phyloP scores from a whole-genome alignment of 2,113 vertebrate species.

The Sminthopsis crassicaudata region DNA sequence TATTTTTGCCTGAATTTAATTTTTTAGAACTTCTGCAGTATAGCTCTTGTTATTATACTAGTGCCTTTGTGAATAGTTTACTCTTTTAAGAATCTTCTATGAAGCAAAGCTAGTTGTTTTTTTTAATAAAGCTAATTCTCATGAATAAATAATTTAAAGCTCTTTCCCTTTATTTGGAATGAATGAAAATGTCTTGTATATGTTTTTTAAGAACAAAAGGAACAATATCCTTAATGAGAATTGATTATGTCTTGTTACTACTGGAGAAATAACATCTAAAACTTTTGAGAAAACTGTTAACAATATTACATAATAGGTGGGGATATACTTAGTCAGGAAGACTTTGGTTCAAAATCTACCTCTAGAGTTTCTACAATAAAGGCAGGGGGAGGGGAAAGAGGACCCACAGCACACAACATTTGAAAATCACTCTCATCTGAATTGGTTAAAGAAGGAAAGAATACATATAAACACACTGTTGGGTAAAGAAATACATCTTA shows the following conservation, averaged over 20 bases:
- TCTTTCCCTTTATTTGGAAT: slow-evolving; percentile 50
- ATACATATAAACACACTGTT: not conserved
- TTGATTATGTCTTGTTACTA: not conserved
- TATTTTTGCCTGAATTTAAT: not conserved
- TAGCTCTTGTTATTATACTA: slow-evolving; percentile 4
- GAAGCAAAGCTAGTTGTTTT: not conserved
- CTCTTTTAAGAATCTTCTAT: not conserved
- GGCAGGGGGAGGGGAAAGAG: accelerated
- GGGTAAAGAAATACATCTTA: not conserved
- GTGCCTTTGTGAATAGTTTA: not conserved
- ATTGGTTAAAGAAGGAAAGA: not conserved
- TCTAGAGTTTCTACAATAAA: not conserved
- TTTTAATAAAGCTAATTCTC: slow-evolving; percentile 57
- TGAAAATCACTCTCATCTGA: not conserved
- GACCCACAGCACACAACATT: not conserved
- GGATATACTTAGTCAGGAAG: not conserved
- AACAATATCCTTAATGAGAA: not conserved
- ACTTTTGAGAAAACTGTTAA: not conserved
- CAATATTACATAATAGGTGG: not conserved
- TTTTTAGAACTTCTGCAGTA: not conserved
- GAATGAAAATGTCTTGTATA: slow-evolving; percentile 46
- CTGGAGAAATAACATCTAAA: not conserved
- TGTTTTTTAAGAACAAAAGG: slow-evolving; percentile 4
- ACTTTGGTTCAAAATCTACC: not conserved
- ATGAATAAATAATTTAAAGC: slow-evolving; percentile 69